A percentile compares a stretch with the other conserved stretches of the same genome.
phyloP scores from a whole-genome alignment of 2,113 vertebrate species.

The Boulengeromyrus knoepffleri region DNA sequence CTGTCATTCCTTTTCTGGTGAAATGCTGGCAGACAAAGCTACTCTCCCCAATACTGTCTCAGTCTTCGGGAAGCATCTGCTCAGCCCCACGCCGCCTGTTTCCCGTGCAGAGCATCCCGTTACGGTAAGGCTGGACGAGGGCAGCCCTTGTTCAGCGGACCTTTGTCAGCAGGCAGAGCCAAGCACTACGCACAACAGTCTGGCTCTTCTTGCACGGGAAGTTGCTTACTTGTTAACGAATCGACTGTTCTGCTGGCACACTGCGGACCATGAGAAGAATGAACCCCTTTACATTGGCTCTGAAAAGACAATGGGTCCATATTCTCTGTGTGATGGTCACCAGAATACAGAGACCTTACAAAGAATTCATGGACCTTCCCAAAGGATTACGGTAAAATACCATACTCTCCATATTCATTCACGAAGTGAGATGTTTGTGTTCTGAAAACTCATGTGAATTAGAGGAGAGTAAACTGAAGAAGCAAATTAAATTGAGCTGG shows the following conservation, averaged over 20 bases:
- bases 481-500: not conserved
- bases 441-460: not conserved
- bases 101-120: not conserved
- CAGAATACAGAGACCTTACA: not conserved
- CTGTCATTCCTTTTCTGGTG: not conserved
- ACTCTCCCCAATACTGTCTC: not conserved
- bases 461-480: not conserved
- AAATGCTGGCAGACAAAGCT: not conserved
- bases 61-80: not conserved
- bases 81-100: not conserved
- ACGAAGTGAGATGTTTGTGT: not conserved
- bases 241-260: not conserved
- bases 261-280: not conserved
- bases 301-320: not conserved
- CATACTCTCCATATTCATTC: not conserved
- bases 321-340: not conserved
- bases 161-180: not conserved
- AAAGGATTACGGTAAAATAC: not conserved
- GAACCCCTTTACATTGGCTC: not conserved
- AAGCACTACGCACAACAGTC: not conserved
- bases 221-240: not conserved
- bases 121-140: not conserved
- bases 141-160: not conserved
- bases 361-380: not conserved
- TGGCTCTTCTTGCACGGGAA: not conserved